These are phyloP conservation scores for Sclerurus mexicanus DNA, from an alignment of 2,113 vertebrate genomes.

Conservation along the genomic window DNA sequence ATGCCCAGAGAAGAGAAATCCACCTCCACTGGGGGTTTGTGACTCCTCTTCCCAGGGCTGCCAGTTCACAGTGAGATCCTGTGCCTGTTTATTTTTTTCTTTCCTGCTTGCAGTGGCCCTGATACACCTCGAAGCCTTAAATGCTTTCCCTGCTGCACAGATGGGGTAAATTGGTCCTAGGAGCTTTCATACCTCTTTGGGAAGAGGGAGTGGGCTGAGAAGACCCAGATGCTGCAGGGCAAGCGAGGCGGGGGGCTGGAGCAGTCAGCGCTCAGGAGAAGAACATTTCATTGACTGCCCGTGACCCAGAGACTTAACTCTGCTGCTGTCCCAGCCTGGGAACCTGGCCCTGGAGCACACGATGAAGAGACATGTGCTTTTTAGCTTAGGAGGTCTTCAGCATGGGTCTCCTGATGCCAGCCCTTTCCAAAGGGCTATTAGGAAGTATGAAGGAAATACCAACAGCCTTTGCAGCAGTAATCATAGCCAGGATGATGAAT, in stretches of 20 bases:
- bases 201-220: background rate
- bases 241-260: background rate
- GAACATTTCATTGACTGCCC: background rate
- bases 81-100: conserved; percentile 52
- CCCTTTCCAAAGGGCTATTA: background rate
- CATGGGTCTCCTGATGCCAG: background rate
- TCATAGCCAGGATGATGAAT: background rate
- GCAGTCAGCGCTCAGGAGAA: background rate
- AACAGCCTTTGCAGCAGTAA: background rate
- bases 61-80: background rate
- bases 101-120: conserved; percentile 39
- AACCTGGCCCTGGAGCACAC: background rate
- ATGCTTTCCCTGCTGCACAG: conserved; percentile 23
- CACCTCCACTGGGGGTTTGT: background rate
- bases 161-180: background rate
- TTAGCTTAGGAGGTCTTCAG: background rate
- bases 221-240: background rate
- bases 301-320: background rate
- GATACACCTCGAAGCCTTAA: conserved; percentile 26
- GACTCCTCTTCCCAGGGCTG: background rate
- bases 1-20: background rate
- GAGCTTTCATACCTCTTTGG: background rate
- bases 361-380: background rate
- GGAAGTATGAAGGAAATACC: background rate
- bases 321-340: background rate